Conservation (phyloP, 2,888 invertebrate genomes). For the Cetonia aurata region DNA sequence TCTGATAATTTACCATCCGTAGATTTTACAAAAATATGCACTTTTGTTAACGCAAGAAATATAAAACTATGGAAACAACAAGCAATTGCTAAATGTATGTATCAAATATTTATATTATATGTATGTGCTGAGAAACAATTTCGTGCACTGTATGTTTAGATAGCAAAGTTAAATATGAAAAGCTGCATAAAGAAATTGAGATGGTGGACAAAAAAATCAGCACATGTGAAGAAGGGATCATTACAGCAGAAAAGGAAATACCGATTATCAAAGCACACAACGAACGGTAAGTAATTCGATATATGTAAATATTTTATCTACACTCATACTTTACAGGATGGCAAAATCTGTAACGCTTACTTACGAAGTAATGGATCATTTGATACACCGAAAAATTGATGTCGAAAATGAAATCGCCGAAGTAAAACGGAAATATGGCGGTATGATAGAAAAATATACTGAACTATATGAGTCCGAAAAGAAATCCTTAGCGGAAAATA, state of each 20-base stretch:
- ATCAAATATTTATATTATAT: neutral
- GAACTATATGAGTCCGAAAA: constrained; percentile 8
- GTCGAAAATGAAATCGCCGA: constrained; percentile 1
- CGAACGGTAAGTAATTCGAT: constrained; percentile 5
- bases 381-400: constrained; percentile 7
- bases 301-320: neutral
- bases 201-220: constrained; percentile 13
- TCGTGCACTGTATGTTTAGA: neutral
- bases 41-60: constrained; percentile 19
- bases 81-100: constrained; percentile 28
- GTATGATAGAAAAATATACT: neutral
- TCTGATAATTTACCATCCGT: neutral
- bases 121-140: neutral
- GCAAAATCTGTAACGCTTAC: neutral
- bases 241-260: neutral
- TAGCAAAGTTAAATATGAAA: constrained; percentile 20
- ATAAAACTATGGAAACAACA: constrained; percentile 29
- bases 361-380: neutral
- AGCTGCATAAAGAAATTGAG: constrained; percentile 10
- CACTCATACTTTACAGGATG: constrained; percentile 6
- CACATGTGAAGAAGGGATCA: constrained; percentile 1
- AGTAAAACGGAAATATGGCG: constrained; percentile 9
- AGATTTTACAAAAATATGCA: constrained; percentile 12
- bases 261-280: neutral
- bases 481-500: neutral